Percentiles rank a stretch among this genome's conserved stretches.
Evolutionary conservation across 2,797 vertebrate genomes (phyloP).

Genomic region (Crenichthys baileyi): DNA sequence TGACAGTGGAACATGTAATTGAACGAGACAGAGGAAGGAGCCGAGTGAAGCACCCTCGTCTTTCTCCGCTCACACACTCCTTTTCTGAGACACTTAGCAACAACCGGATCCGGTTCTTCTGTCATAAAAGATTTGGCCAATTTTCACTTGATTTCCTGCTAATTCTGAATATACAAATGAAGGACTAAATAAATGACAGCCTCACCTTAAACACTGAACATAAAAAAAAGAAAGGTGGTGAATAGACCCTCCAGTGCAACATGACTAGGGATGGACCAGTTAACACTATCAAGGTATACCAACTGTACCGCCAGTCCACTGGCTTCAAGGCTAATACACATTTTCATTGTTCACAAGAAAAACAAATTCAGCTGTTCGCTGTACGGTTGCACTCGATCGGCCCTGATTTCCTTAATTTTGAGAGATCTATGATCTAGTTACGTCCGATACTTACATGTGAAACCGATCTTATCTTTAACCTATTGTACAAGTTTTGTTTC

Average conservation of each 20-base stretch:
- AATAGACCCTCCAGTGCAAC: not conserved
- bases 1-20: slow-evolving; percentile 73
- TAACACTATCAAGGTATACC: not conserved
- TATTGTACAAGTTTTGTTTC: too few relatives aligned
- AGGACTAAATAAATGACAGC: not conserved
- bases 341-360: not conserved
- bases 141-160: not conserved
- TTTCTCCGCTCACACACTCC: slow-evolving; percentile 31
- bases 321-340: not conserved
- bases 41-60: slow-evolving; percentile 40
- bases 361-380: slow-evolving; percentile 40
- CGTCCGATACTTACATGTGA: too few relatives aligned
- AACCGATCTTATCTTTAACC: too few relatives aligned
- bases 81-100: slow-evolving; percentile 32
- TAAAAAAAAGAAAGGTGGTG: not conserved
- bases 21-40: slow-evolving; percentile 70
- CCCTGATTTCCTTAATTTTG: too few relatives aligned
- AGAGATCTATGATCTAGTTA: too few relatives aligned
- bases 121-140: too few relatives aligned
- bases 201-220: not conserved
- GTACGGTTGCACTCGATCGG: too few relatives aligned
- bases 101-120: slow-evolving; percentile 1
- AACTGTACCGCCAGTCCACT: not conserved
- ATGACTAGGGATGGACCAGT: not conserved
- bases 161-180: not conserved